Base-by-base conservation (phyloP, 2,797 vertebrate genomes). In the Chiloscyllium punctatum region DNA sequence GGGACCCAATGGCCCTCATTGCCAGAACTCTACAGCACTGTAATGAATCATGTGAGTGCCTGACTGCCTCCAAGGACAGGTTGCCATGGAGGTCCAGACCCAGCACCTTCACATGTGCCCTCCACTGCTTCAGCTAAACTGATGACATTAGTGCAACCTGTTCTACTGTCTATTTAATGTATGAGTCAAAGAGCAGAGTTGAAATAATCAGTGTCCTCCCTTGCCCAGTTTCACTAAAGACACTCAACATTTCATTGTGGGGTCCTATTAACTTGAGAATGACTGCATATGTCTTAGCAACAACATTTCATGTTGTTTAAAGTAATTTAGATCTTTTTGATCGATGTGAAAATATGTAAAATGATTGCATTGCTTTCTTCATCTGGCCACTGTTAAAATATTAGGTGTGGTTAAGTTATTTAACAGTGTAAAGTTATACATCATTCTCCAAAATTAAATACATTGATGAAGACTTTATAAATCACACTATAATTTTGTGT, bases 401-500 rank as follows among this genome's bases (percentile, higher is more conserved):
- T 86, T 23, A 90, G 57, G 42, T 66, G 90, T 92, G 90, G n/a
- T 25, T 92, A 92, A 92, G 37, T 42, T 92, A 69, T n/a, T n/a
- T 23, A n/a, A 42, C 62, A 69, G 79, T 5, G 4, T 15, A 42
- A 16, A 82, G 79, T 37, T 82, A 82, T n/a, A 37, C 18, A 21
- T 42, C n/a, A 69, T 33, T n/a, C n/a, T 42, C 1, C 37, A 82
- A 4, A 42, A 42, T 42, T 42, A 82, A 82, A 82, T 42, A 16
- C n/a, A n/a, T n/a, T 79, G 74, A 13, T 79, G 13, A 79, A 79
- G 74, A 16, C 30, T 37, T 77, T 79, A 79, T n/a, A 79, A 79
- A 79, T 79, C 74, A 21, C 42, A 3, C 21, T 48, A 2, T 84
- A 84, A 42, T 21, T 1, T 84, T 37, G 48, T 25, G 42, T 23